phyloP scores from a whole-genome alignment of 2,113 vertebrate species.

The Calidris pugnax region DNA sequence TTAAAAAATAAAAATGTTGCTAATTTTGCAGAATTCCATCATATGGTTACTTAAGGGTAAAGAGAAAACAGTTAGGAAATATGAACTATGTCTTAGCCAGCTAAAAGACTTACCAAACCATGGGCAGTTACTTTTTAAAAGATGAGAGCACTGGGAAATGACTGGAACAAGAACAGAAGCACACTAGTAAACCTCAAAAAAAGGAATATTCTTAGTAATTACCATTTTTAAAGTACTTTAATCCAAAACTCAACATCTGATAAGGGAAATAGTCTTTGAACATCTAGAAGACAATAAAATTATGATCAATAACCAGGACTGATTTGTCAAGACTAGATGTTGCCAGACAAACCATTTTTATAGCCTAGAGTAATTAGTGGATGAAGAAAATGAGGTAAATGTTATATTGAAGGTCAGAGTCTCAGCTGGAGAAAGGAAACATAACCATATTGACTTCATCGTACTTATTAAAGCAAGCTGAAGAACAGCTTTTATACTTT shows the following conservation, averaged over 20 bases:
- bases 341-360: conserved; percentile 24
- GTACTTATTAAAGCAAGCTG: conserved; percentile 2
- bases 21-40: not conserved
- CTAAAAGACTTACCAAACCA: not conserved
- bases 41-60: not conserved
- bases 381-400: conserved; percentile 58
- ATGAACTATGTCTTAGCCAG: not conserved
- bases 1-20: not conserved
- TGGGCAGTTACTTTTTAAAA: not conserved
- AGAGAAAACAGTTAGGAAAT: not conserved
- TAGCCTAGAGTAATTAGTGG: conserved; percentile 16
- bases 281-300: not conserved
- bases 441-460: conserved; percentile 15
- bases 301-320: not conserved
- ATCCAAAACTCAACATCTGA: not conserved
- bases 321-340: not conserved
- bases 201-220: not conserved
- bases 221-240: not conserved
- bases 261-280: conserved; percentile 15
- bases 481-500: not conserved
- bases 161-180: not conserved
- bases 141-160: not conserved
- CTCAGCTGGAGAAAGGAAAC: conserved; percentile 19
- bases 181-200: not conserved
- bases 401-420: conserved; percentile 40